Conservation (phyloP, 2,888 invertebrate species). For the Hypsopygia costalis region DNA sequence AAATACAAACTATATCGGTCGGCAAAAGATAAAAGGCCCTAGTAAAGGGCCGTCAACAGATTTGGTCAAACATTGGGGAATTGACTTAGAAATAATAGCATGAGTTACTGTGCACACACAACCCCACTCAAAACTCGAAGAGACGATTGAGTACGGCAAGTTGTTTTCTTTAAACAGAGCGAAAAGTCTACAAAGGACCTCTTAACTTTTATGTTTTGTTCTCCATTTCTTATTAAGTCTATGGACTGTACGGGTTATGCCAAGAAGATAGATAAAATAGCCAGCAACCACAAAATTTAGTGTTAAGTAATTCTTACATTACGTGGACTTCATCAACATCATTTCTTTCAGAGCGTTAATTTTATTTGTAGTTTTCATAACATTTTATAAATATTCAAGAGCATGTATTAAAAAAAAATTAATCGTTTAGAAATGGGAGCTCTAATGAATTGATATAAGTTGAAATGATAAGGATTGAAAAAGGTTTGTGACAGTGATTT, state of each 20-base stretch:
- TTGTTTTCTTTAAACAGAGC: slow-evolving; percentile 73
- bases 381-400: no score
- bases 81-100: slow-evolving; percentile 77
- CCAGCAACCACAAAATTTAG: no score
- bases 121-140: slow-evolving; percentile 64
- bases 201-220: slow-evolving; percentile 29
- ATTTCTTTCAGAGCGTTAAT: no score
- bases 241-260: neutral
- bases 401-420: no score
- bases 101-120: slow-evolving; percentile 68
- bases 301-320: no score
- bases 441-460: no score
- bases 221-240: slow-evolving; percentile 19
- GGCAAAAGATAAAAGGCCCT: slow-evolving; percentile 66
- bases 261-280: no score
- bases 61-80: slow-evolving; percentile 68
- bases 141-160: slow-evolving; percentile 65
- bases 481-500: no score
- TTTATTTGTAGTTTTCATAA: no score
- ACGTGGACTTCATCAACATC: no score
- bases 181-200: slow-evolving; percentile 38
- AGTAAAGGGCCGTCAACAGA: slow-evolving; percentile 59
- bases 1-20: slow-evolving; percentile 49
- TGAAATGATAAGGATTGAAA: no score
- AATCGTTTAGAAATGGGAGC: no score